These are phyloP conservation scores for Lepidocyrtinus sp. DNA, from an alignment of 2,888 invertebrate genomes.

Conservation along the genomic window DNA sequence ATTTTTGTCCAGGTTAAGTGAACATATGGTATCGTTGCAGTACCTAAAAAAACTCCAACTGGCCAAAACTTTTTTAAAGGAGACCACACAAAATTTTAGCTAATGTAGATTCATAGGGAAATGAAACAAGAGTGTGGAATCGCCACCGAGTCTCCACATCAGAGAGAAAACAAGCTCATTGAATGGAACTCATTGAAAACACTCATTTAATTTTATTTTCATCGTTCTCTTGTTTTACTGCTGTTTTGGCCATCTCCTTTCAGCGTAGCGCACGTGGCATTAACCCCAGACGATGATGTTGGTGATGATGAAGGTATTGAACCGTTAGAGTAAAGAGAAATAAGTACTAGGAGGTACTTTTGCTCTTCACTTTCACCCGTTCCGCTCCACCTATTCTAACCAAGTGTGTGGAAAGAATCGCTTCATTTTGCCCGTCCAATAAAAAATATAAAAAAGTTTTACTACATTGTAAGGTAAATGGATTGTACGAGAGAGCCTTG, in stretches of 20 bases:
- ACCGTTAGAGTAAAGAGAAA: background rate
- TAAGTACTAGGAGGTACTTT: background rate
- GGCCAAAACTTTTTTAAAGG: background rate
- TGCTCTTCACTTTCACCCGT: background rate
- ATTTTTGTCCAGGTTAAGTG: too few relatives aligned
- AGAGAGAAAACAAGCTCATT: constrained; percentile 15
- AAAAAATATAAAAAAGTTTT: constrained; percentile 6
- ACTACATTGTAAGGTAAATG: background rate
- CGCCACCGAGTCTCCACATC: too few relatives aligned
- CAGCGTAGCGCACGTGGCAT: constrained; percentile 15
- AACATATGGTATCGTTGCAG: background rate
- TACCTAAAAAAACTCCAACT: background rate
- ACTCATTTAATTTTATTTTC: constrained; percentile 45
- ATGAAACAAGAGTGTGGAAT: too few relatives aligned
- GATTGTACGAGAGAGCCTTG: background rate
- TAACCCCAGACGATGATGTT: constrained; percentile 1
- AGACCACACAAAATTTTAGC: background rate
- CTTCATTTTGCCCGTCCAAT: background rate
- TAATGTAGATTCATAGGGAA: too few relatives aligned
- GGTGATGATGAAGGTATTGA: background rate
- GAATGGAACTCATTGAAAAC: constrained; percentile 29
- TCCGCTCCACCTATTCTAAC: background rate
- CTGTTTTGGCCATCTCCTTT: background rate
- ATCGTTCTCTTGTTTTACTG: constrained; percentile 11
- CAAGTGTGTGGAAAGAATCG: background rate